Evolutionary conservation across 2,797 vertebrate genomes (phyloP), one percentile per base, ranked within the genome.

Genomic region (Otus scops): DNA sequence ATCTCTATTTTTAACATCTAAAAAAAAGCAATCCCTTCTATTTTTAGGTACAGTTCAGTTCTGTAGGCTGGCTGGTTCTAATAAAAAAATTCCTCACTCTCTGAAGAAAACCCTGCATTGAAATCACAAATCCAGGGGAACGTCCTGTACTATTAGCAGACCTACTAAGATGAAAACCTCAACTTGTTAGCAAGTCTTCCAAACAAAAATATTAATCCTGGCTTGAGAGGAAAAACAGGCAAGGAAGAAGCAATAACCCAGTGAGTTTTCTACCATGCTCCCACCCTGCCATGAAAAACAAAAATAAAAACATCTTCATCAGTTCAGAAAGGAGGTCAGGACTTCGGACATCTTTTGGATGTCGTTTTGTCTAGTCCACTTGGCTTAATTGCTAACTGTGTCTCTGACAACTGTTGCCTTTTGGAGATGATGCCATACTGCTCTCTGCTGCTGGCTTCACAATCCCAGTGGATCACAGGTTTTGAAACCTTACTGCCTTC

Each of bases 1-100:
- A 69, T 67, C 68, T 97, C 97, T 98, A 97, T 98, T 97, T 98
- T 98, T 97, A 97, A 97, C 95, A 94, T n/a, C 28, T 51, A 57
- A 95, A 94, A 71, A 93, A 97, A 88, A 92, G 69, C 84, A 81
- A 83, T 43, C 56, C 63, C 86, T 92, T 97, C 97, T 98, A 97
- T 98, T 98, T 97, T 95, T 94, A 98, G 97, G 68, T 57, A 36
- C 90, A 92, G 77, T 85, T 94, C 83, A 92, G 70, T 93, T 96
- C 92, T 95, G 88, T 95, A 89, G 93, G 89, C 93, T 93, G 90
- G 63, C 95, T 96, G 93, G 71, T 97, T 97, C 94, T 95, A 94
- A 96, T 96, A 97, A 95, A 96, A 87, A 96, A 90, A 97, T 95
- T 95, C 95, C 95, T 95, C 59, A n/a, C 73, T 79, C 81, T 79